phyloP scores from a whole-genome alignment of 2,797 vertebrate species.

The Thalassophryne amazonica region DNA sequence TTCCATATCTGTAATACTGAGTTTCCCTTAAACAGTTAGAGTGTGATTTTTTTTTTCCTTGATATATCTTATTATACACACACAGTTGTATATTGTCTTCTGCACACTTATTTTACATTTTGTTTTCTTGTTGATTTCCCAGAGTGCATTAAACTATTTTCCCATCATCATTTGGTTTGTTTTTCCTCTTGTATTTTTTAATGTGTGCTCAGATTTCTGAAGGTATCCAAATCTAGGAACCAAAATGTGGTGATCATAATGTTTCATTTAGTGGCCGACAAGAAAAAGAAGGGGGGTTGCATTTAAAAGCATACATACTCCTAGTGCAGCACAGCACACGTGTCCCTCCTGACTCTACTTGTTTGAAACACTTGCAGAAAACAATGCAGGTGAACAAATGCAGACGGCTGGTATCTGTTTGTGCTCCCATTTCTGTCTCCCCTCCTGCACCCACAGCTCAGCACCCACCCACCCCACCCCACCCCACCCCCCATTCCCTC shows the following conservation, averaged over 20 bases:
- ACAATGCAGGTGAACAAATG: slow-evolving; percentile 61
- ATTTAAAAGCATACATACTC: too few species aligned
- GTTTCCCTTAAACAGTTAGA: not conserved
- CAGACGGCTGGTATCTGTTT: slow-evolving; percentile 56
- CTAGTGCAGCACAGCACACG: slow-evolving; percentile 22
- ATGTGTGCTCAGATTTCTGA: not conserved
- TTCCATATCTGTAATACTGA: slow-evolving; percentile 37
- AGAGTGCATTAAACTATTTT: slow-evolving; percentile 43
- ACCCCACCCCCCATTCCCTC: not conserved
- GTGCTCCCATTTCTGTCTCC: slow-evolving; percentile 43
- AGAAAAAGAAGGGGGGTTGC: too few species aligned
- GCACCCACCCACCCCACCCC: not conserved
- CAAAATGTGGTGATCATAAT: slow-evolving; percentile 46
- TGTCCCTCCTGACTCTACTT: slow-evolving; percentile 6
- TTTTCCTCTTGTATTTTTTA: slow-evolving; percentile 1
- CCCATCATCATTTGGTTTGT: slow-evolving; percentile 11
- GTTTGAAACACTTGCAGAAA: slow-evolving; percentile 32
- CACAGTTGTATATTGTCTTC: not conserved
- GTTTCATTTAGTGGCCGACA: slow-evolving; percentile 15
- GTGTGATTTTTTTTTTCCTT: not conserved
- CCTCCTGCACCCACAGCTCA: slow-evolving; percentile 16
- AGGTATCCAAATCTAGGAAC: too few species aligned
- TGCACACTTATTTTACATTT: not conserved
- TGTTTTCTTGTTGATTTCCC: not conserved
- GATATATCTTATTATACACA: not conserved